Conservation (phyloP, 1,140 invertebrate genomes). For the Branchinecta lynchi region DNA sequence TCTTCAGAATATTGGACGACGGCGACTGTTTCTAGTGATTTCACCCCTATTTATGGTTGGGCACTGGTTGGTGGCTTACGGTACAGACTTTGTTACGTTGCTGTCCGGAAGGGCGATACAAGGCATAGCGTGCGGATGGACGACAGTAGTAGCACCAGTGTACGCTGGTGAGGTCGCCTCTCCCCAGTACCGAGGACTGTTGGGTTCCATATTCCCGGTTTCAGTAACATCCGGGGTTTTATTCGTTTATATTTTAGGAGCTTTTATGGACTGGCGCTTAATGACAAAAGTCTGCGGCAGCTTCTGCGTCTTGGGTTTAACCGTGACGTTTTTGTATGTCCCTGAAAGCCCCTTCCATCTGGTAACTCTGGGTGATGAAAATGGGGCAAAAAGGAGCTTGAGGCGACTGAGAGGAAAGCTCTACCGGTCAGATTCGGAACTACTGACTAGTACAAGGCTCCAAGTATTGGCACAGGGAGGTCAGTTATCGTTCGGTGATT, state of each 20-base stretch:
- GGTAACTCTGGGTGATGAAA: neutral
- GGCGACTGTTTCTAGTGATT: neutral
- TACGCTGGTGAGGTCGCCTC: neutral
- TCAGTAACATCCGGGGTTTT: neutral
- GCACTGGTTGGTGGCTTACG: neutral
- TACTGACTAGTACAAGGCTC: neutral
- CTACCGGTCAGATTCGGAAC: neutral
- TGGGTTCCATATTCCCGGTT: neutral
- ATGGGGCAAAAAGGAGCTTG: neutral
- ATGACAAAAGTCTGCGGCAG: neutral
- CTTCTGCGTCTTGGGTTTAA: neutral
- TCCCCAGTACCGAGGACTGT: neutral
- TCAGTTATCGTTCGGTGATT: neutral
- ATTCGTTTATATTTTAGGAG: neutral
- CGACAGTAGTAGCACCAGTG: neutral
- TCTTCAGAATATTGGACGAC: neutral
- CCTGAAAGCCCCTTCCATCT: neutral
- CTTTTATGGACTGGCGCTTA: neutral
- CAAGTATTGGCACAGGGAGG: neutral
- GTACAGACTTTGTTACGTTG: neutral
- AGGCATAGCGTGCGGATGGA: neutral
- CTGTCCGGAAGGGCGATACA: neutral
- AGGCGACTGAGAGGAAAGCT: neutral
- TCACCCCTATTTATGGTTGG: neutral
- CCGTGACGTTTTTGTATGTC: neutral